Percentiles rank a stretch among this genome's conserved stretches.
Conservation (phyloP, 2,113 vertebrate species). For the Corydoras maculifer region DNA sequence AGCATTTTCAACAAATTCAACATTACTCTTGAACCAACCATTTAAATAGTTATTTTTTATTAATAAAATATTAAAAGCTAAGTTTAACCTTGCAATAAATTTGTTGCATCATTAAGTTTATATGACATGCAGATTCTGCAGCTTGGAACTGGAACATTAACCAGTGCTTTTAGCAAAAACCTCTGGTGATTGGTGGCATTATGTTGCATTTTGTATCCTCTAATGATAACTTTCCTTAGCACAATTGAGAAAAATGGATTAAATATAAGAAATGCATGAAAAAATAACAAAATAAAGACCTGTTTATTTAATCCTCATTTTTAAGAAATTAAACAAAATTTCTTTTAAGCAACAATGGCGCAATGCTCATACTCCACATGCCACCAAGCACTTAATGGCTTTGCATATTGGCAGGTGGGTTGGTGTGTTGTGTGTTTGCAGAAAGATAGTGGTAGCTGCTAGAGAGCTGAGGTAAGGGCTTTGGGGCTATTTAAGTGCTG, state of each 20-base stretch:
- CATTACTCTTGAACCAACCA: slow-evolving; percentile 1
- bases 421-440: slow-evolving; percentile 19
- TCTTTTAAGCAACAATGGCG: slow-evolving; percentile 8
- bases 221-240: too few species aligned
- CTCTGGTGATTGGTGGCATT: too few species aligned
- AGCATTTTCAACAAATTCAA: too few species aligned
- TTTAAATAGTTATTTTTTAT: not conserved
- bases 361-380: not conserved
- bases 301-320: slow-evolving; percentile 6
- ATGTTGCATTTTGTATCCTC: too few species aligned
- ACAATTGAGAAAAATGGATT: too few species aligned
- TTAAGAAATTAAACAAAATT: slow-evolving; percentile 15
- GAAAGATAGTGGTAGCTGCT: slow-evolving; percentile 21
- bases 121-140: too few species aligned
- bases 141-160: too few species aligned
- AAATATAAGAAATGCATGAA: too few species aligned
- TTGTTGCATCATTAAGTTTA: too few species aligned
- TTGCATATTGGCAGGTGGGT: slow-evolving; percentile 14
- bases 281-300: not conserved
- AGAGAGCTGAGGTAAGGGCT: slow-evolving; percentile 36
- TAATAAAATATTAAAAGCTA: too few species aligned
- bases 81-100: too few species aligned
- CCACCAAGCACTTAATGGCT: slow-evolving; percentile 6
- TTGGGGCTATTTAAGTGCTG: slow-evolving; percentile 35
- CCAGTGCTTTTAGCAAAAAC: too few species aligned